A percentile compares a stretch with the other conserved stretches of the same genome.
Conservation (phyloP, 2,888 invertebrate species). For the Gisinianus flammeolus region DNA sequence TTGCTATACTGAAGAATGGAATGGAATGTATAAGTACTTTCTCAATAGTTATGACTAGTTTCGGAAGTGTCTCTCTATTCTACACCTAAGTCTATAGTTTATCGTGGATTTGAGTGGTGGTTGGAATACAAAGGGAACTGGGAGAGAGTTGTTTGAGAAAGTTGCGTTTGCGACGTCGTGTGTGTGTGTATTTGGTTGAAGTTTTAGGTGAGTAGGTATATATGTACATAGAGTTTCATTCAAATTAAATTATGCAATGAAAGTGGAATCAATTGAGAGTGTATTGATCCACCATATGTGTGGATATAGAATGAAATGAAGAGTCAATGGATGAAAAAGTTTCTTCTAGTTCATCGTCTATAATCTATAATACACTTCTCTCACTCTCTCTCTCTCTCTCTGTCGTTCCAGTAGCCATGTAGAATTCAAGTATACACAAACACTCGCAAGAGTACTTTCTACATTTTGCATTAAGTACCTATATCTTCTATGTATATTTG, state of each 20-base stretch:
- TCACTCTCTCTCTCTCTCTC: too few species aligned
- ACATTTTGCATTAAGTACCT: too few species aligned
- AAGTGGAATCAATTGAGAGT: conserved; percentile 55
- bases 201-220: not conserved
- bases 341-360: not conserved
- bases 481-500: too few species aligned
- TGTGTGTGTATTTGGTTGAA: not conserved
- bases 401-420: too few species aligned
- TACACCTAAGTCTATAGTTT: too few species aligned
- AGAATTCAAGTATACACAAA: too few species aligned
- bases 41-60: too few species aligned
- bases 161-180: not conserved
- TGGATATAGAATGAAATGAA: not conserved
- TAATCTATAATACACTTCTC: not conserved
- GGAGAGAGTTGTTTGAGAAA: too few species aligned
- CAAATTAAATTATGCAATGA: conserved; percentile 58
- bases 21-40: not conserved
- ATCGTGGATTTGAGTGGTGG: too few species aligned
- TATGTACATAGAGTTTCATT: conserved; percentile 40
- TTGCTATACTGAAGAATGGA: not conserved
- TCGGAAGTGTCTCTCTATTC: too few species aligned
- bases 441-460: too few species aligned
- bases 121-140: too few species aligned
- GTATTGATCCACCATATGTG: not conserved
- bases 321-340: conserved; percentile 6